phyloP scores from a whole-genome alignment of 2,888 invertebrate genomes.

The Reticulitermes lucifugus region DNA sequence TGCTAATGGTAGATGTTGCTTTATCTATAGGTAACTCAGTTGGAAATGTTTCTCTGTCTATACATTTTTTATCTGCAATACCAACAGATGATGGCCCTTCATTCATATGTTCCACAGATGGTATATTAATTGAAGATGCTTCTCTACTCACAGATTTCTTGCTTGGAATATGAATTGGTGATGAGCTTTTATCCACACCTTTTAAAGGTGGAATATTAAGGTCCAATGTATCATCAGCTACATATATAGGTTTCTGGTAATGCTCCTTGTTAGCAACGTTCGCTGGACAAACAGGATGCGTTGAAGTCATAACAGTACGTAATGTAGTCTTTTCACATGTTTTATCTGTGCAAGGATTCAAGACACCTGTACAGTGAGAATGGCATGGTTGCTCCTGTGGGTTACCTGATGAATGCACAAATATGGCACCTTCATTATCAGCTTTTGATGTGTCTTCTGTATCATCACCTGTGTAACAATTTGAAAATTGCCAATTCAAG shows the following conservation, averaged over 20 bases:
- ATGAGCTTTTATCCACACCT: neutral
- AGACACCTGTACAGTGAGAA: neutral
- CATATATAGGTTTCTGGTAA: neutral
- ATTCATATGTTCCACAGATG: neutral
- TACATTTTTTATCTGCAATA: neutral
- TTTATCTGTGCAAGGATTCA: neutral
- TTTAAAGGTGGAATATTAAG: neutral
- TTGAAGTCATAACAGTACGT: neutral
- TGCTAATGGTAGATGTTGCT: neutral
- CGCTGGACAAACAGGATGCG: neutral
- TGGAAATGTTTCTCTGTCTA: neutral
- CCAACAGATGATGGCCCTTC: neutral
- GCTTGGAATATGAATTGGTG: neutral
- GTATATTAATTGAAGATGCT: neutral
- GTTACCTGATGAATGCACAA: neutral
- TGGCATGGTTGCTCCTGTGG: neutral
- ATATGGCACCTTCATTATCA: neutral
- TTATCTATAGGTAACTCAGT: neutral
- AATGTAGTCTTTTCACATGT: neutral
- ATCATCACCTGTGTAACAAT: neutral
- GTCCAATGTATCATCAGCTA: neutral
- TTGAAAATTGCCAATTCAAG: neutral
- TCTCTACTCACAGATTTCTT: neutral
- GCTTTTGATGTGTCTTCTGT: neutral
- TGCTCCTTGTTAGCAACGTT: neutral